Evolutionary conservation across 2,888 invertebrate genomes (phyloP), one percentile per base, ranked within the genome.

Genomic region (Campoletis raptor): DNA sequence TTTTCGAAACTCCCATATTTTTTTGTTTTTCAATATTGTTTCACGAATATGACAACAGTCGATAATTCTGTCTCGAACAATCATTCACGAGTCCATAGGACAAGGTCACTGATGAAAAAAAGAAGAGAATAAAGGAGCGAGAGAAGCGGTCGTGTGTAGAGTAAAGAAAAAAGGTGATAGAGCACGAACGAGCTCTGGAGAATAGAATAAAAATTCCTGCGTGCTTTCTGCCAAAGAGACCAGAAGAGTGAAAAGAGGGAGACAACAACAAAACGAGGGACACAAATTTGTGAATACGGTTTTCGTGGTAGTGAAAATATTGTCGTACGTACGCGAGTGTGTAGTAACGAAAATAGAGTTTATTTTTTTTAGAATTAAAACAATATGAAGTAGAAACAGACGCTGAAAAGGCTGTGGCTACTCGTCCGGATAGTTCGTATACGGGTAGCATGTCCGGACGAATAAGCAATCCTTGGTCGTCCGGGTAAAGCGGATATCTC

Each of bases 171-270:
- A 45, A 42, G 82, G 81, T 54, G 89, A 90, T 90, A 90, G 89
- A 89, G 88, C 90, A 90, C 89, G 88, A 81, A 87, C 84, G 30
- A 64, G 24, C 61, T 45, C 77, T 72, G 82, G 81, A 83, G 77
- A 88, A 90, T 81, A 88, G 88, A 79, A 73, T 64, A 54, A 85
- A 79, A 64, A 83, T 81, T 83, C 79, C 70, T 67, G 24, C 42
- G 76, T 37, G 54, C 52, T 73, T 36, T 73, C 40, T 30, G 37
- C 12, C 21, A 69, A 45, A 4, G 37, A 24, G 69, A 69, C 24
- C 21, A 24, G 24, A 45, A 24, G 45, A 45, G 24, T 8, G 6
- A 72, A 21, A 72, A 30, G 6, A n/a, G 15, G n/a, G n/a, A 0
- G 18, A 42, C 64, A 21, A 76, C 48, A 24, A n/a, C 67, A 57